Conservation (phyloP, 2,888 invertebrate genomes). For the Xanthorhoe spadicearia region DNA sequence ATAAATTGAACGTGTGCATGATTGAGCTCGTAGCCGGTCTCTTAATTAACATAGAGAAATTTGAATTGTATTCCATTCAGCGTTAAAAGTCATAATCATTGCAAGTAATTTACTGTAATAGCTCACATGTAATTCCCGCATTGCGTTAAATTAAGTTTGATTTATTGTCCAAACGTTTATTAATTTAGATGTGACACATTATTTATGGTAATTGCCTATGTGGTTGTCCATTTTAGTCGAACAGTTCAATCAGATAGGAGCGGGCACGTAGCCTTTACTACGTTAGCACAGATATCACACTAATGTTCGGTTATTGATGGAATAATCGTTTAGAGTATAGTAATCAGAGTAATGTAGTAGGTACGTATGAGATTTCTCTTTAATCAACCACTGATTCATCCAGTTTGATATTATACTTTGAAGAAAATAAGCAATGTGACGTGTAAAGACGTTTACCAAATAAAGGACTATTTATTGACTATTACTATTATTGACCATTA, state of each 20-base stretch:
- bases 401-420: no score
- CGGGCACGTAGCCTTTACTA: conserved; percentile 48
- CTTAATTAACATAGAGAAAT: neutral
- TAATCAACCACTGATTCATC: neutral
- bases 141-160: conserved; percentile 69
- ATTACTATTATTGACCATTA: no score
- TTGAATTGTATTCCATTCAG: neutral
- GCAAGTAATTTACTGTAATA: conserved; percentile 62
- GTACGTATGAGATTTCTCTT: neutral
- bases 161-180: conserved; percentile 71
- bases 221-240: conserved; percentile 57
- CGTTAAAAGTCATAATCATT: conserved; percentile 17
- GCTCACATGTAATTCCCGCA: conserved; percentile 58
- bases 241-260: conserved; percentile 56
- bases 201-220: conserved; percentile 66
- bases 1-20: neutral
- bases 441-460: no score
- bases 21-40: neutral
- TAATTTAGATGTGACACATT: conserved; percentile 70
- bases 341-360: neutral
- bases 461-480: no score
- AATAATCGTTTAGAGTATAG: conserved; percentile 12
- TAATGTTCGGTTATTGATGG: conserved; percentile 36
- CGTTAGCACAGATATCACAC: conserved; percentile 29
- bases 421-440: no score